A percentile compares a stretch with the other conserved stretches of the same genome.
These are phyloP conservation scores for Jordanella pulchra DNA, from an alignment of 2,797 vertebrate species.

Conservation along the genomic window DNA sequence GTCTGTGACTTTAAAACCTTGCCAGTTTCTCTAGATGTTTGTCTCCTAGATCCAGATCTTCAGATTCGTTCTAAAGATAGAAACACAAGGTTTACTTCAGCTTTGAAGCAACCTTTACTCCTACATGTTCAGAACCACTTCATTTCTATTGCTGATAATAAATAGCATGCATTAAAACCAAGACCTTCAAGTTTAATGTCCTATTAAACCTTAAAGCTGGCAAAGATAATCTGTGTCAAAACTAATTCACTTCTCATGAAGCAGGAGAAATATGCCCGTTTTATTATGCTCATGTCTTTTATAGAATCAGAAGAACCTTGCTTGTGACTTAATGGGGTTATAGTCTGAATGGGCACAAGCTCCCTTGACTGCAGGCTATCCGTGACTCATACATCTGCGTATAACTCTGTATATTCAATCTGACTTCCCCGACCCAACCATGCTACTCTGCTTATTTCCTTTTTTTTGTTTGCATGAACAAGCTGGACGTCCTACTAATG, in stretches of 20 bases:
- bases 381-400: not conserved
- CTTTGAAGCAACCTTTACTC: not conserved
- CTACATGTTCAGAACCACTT: not conserved
- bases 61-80: not conserved
- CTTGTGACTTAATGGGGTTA: slow-evolving; percentile 81
- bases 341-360: slow-evolving; percentile 51
- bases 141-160: too few species aligned
- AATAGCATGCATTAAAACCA: not conserved
- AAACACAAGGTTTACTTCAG: not conserved
- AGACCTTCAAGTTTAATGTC: not conserved
- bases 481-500: not conserved
- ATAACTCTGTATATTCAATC: not conserved
- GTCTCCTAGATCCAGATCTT: not conserved
- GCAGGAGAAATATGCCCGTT: not conserved
- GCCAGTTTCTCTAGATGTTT: not conserved
- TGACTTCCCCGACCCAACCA: not conserved
- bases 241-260: not conserved
- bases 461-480: slow-evolving; percentile 1
- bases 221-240: not conserved
- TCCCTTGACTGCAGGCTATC: slow-evolving; percentile 58
- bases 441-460: not conserved
- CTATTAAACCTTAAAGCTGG: not conserved
- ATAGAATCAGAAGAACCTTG: slow-evolving; percentile 31
- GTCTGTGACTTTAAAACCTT: not conserved
- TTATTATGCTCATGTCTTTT: slow-evolving; percentile 28